phyloP scores from a whole-genome alignment of 2,797 vertebrate genomes.

The Pseudochirops corinnae region DNA sequence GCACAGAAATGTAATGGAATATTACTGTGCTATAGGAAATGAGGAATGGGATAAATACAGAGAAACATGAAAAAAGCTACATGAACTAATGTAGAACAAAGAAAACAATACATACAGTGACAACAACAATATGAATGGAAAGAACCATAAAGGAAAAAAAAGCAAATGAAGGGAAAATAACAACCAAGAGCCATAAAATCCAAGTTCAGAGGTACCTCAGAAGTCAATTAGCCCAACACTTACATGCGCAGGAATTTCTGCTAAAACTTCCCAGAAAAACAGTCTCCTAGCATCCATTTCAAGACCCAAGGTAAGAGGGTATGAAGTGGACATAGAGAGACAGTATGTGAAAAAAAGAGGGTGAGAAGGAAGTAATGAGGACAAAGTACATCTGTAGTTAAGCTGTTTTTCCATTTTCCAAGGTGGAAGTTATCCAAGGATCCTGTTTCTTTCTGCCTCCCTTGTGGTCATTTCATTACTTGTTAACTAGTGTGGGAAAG shows the following conservation, averaged over 20 bases:
- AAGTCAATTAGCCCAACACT: background rate
- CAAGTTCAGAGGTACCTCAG: background rate
- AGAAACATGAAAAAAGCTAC: background rate
- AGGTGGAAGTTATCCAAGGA: background rate
- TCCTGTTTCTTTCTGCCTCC: conserved; percentile 44
- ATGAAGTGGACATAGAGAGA: background rate
- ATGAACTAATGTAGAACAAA: background rate
- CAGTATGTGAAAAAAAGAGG: background rate
- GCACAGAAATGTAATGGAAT: background rate
- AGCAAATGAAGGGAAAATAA: background rate
- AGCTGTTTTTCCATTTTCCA: conserved; percentile 34
- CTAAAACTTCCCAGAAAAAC: background rate
- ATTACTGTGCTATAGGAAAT: background rate
- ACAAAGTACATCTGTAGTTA: background rate
- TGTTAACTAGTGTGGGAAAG: conserved; percentile 34
- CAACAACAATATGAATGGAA: background rate
- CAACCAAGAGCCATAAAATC: background rate
- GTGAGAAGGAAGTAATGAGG: background rate
- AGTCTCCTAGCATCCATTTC: background rate
- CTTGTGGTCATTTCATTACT: conserved; percentile 3
- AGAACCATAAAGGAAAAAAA: background rate
- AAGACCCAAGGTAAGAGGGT: background rate
- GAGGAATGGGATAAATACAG: background rate
- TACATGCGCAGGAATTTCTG: background rate
- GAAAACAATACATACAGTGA: background rate